Base-by-base conservation (phyloP, 2,797 vertebrate genomes). In the Scyliorhinus canicula region DNA sequence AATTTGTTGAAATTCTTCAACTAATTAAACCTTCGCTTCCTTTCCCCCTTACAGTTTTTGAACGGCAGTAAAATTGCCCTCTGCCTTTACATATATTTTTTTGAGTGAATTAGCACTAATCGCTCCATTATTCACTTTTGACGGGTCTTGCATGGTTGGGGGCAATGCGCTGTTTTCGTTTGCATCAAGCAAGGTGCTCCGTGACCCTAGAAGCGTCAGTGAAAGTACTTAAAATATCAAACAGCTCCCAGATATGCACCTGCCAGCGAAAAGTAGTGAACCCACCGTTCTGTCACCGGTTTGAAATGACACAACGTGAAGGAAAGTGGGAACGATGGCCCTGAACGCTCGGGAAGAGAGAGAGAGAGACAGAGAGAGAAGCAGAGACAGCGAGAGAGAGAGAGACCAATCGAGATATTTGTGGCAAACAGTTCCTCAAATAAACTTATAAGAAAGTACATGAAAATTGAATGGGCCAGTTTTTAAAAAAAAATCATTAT, bases 201-300 rank as follows among this genome's bases (percentile, higher is more conserved):
- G 96, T 97, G 97, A 98, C 97, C 98, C 97, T 98, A 97, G 97
- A 98, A 98, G 98, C 96, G 97, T 97, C 98, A 97, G 97, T 96
- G 97, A 97, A 96, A 96, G 96, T 96, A 96, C 97, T 98, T 98
- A 98, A 98, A 98, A 98, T 98, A 98, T 97, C 97, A 97, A 97
- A 97, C 96, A 97, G 97, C 96, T 96, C 95, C 63, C 96, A 96
- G 96, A 96, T 97, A 97, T 95, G 96, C 96, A 95, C 95, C 96
- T 97, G 97, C 97, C 97, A 97, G 96, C 97, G 97, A 11, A 98
- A 97, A 97, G 97, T 97, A 96, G 95, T 96, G 97, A 97, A 97
- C 96, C 96, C 97, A 96, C 97, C 1, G 6, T 96, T 96, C 96
- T 97, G 98, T 97, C 97, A 98, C 97, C 96, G 97, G 98, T 98